Conservation (phyloP, 2,797 vertebrate species). For the Oreochromis mossambicus region DNA sequence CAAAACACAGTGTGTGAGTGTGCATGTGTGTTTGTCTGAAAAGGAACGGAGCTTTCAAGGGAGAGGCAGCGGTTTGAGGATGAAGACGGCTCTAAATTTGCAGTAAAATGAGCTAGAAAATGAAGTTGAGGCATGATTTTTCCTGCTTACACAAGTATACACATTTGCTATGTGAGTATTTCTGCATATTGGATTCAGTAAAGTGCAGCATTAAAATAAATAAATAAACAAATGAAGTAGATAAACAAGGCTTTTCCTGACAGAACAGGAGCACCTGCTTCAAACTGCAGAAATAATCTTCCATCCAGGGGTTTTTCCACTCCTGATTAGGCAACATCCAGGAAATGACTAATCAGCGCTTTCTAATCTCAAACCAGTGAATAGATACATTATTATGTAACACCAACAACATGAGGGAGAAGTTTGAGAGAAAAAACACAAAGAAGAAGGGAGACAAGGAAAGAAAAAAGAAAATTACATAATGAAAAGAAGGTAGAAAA, state of each 20-base stretch:
- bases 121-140: neutral
- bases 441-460: neutral
- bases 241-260: slow-evolving; percentile 3
- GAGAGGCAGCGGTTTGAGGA: neutral
- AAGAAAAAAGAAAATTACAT: neutral
- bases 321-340: neutral
- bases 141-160: neutral
- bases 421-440: neutral
- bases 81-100: neutral
- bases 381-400: slow-evolving; percentile 1
- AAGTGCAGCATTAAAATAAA: neutral
- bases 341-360: slow-evolving; percentile 5
- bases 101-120: neutral
- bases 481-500: neutral
- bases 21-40: neutral
- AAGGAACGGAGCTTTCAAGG: neutral
- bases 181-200: neutral
- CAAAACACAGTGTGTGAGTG: neutral
- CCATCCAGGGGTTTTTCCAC: neutral
- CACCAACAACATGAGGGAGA: neutral
- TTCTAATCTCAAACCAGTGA: slow-evolving; percentile 4
- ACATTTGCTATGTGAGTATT: neutral
- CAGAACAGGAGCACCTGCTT: slow-evolving; percentile 28
- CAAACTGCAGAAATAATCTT: neutral
- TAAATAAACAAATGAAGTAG: neutral